Conservation (phyloP, 2,888 invertebrate species). For the Phragmatobia fuliginosa region DNA sequence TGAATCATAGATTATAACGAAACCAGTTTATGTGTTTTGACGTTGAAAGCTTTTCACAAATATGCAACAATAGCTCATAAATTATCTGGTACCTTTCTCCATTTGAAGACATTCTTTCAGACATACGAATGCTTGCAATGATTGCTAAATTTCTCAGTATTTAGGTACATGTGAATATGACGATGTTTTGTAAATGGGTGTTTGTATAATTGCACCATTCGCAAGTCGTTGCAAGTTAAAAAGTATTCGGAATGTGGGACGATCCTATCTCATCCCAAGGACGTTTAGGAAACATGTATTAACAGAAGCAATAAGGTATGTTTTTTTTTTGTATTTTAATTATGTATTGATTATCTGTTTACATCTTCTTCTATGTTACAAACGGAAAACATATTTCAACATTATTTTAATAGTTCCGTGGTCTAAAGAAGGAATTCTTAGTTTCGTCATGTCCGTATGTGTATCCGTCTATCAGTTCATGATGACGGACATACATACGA, state of each 20-base stretch:
- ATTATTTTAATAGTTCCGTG: neutral
- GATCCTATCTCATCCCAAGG: conserved; percentile 5
- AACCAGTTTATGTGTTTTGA: neutral
- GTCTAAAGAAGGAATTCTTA: neutral
- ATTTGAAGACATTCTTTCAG: neutral
- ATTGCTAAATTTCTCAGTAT: neutral
- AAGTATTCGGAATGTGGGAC: conserved; percentile 4
- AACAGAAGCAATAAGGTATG: neutral
- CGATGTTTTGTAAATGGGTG: conserved; percentile 5
- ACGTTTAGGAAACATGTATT: conserved; percentile 1
- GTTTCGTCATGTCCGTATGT: neutral
- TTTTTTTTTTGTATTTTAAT: neutral
- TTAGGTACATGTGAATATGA: conserved; percentile 5
- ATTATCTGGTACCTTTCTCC: neutral
- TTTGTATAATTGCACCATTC: conserved; percentile 5
- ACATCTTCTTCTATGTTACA: neutral
- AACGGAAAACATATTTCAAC: neutral
- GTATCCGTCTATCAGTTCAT: neutral
- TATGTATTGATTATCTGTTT: neutral
- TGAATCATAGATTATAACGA: neutral
- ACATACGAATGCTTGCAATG: neutral
- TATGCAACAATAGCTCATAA: neutral
- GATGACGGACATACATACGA: neutral
- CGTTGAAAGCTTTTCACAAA: neutral
- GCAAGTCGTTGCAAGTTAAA: conserved; percentile 1